Percentiles rank a stretch among this genome's conserved stretches.
Evolutionary conservation across 2,797 vertebrate genomes (phyloP).

Genomic region (Pangasius macronema): DNA sequence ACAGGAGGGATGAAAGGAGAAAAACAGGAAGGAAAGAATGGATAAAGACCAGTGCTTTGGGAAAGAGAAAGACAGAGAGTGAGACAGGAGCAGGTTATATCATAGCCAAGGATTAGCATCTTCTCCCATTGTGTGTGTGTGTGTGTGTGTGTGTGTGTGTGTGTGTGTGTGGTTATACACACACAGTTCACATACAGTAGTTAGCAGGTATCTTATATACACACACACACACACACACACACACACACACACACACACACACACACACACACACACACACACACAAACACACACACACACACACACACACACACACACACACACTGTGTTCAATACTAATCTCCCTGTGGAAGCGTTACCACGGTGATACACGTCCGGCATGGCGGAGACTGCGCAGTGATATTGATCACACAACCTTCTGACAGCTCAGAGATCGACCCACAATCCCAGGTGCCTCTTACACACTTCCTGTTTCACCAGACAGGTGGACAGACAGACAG

Average conservation of each 20-base stretch:
- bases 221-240: constrained; percentile 10
- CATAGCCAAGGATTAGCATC: not conserved
- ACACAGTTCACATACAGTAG: constrained; percentile 2
- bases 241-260: constrained; percentile 11
- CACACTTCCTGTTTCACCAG: constrained; percentile 20
- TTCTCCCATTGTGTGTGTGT: constrained; percentile 17
- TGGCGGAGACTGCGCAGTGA: constrained; percentile 17
- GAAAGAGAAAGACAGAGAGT: not conserved
- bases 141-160: not conserved
- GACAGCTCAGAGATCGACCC: constrained; percentile 41
- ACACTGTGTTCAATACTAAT: constrained; percentile 32
- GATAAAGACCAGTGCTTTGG: constrained; percentile 46
- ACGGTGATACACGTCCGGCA: not conserved
- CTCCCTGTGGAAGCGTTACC: constrained; percentile 11
- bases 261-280: constrained; percentile 19
- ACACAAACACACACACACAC: constrained; percentile 28
- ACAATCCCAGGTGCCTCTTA: constrained; percentile 3
- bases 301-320: constrained; percentile 19
- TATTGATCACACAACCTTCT: constrained; percentile 50
- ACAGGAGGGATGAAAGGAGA: not conserved
- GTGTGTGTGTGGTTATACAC: not conserved
- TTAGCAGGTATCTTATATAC: not conserved
- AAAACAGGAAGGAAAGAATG: constrained; percentile 43
- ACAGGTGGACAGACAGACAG: not conserved
- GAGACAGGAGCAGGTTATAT: not conserved